phyloP scores from a whole-genome alignment of 2,888 invertebrate genomes.

The Plutella xylostella region DNA sequence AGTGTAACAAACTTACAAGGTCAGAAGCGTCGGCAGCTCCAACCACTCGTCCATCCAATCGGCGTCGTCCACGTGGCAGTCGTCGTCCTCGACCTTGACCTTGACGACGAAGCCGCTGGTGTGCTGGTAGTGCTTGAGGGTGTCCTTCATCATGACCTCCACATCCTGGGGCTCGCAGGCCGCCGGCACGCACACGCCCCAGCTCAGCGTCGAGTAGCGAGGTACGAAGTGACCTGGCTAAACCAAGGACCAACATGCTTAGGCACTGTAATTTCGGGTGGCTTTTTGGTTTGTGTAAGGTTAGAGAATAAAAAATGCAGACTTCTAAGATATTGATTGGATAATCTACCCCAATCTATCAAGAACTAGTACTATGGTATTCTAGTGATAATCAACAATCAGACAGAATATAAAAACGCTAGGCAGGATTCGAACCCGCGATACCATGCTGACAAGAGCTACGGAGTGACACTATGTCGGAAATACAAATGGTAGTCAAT shows the following conservation, averaged over 20 bases:
- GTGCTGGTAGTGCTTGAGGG: conserved; percentile 71
- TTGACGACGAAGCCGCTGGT: conserved; percentile 69
- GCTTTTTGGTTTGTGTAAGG: too few relatives aligned
- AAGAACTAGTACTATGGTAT: too few relatives aligned
- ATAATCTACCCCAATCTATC: too few relatives aligned
- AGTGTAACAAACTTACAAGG: conserved; percentile 37
- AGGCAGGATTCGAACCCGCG: too few relatives aligned
- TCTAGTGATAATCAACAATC: too few relatives aligned
- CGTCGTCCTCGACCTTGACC: conserved; percentile 72
- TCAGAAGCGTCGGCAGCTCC: conserved; percentile 47
- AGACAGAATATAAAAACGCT: too few relatives aligned
- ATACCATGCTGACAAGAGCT: too few relatives aligned
- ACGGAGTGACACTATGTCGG: too few relatives aligned
- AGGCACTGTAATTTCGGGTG: too few relatives aligned
- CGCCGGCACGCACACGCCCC: conserved; percentile 78
- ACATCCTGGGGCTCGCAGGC: conserved; percentile 72
- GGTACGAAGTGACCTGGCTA: conserved; percentile 81
- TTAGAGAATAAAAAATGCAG: too few relatives aligned
- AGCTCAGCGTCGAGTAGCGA: conserved; percentile 76
- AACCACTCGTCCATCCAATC: conserved; percentile 46
- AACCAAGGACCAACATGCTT: conserved; percentile 49
- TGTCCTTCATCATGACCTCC: conserved; percentile 66
- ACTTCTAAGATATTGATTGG: too few relatives aligned
- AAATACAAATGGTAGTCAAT: too few relatives aligned
- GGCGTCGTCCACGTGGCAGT: conserved; percentile 68